phyloP scores from a whole-genome alignment of 1,140 invertebrate species.

The Leptoteleia sp. region DNA sequence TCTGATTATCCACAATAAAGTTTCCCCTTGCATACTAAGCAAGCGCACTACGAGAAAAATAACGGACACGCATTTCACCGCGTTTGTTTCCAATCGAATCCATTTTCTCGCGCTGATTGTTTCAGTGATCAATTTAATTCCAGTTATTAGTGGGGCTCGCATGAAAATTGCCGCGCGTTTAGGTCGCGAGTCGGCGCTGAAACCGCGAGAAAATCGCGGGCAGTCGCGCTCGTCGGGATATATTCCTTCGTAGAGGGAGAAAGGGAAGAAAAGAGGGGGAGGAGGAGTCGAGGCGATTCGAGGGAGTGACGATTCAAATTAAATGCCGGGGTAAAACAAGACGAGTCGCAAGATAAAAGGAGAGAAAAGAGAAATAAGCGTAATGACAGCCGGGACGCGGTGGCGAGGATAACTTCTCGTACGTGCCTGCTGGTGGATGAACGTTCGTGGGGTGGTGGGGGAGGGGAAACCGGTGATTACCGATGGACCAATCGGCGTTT shows the following conservation, averaged over 20 bases:
- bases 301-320: conserved; percentile 68
- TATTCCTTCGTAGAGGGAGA: conserved; percentile 2
- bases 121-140: conserved; percentile 25
- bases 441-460: conserved; percentile 61
- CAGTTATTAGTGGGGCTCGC: conserved; percentile 31
- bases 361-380: conserved; percentile 67
- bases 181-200: conserved; percentile 18
- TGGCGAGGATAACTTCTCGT: conserved; percentile 64
- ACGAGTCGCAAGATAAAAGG: conserved; percentile 46
- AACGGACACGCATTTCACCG: conserved; percentile 10
- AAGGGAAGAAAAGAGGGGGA: conserved; percentile 18
- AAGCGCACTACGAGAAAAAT: conserved; percentile 1
- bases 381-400: conserved; percentile 69
- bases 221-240: too few species aligned
- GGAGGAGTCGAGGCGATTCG: too few species aligned
- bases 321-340: conserved; percentile 67
- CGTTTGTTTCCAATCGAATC: conserved; percentile 38
- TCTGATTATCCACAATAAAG: too few species aligned
- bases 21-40: not conserved
- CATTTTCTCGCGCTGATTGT: conserved; percentile 30
- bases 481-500: conserved; percentile 71
- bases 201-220: conserved; percentile 34
- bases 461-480: conserved; percentile 71
- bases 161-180: conserved; percentile 51
- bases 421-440: conserved; percentile 56